Base-by-base conservation (phyloP, 2,113 vertebrate genomes). In the Lamprologus tigripictilis region DNA sequence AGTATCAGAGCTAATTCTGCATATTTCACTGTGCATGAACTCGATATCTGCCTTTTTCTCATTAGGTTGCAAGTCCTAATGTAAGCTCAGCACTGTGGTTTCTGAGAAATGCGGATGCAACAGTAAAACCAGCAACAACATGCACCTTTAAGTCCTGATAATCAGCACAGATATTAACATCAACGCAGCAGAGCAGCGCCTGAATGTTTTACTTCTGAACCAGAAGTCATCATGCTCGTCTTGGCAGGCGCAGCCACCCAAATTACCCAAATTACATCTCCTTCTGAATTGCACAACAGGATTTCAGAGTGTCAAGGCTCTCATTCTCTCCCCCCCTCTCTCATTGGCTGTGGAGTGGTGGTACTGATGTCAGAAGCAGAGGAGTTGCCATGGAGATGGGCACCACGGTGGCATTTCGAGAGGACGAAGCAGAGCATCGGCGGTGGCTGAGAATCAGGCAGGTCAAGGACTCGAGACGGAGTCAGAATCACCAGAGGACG, bases 331-430 rank as follows among this genome's bases (percentile, higher is more conserved):
- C 49, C 73, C 68, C 11, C 7, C 78, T 51, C 80, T 66, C 86
- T 83, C 87, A 88, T 94, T 95, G 94, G 94, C 91, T 93, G 84
- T 19, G 51, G 85, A 93, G 91, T 51, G 83, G 80, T 86, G 84
- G 82, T 89, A 79, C 91, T 94, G 94, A 96, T 95, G 96, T 96
- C 96, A 96, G 93, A 92, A 90, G 92, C 86, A 94, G 95, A 94
- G 86, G 63, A 79, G 96, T 96, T 97, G 91, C 95, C 91, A 93
- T 95, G 93, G 96, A 89, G 92, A 97, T 76, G 88, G 86, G 94
- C 85, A 68, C 93, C 93, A 92, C 91, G 42, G 93, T 94, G 94
- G 94, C 91, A 94, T 95, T 95, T 95, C 33, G 76, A 93, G 92
- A 93, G 92, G 91, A 90, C 16, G 86, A 79, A 84, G 87, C 87